Conservation (phyloP, 1,140 invertebrate species). For the Papilio xuthus region DNA sequence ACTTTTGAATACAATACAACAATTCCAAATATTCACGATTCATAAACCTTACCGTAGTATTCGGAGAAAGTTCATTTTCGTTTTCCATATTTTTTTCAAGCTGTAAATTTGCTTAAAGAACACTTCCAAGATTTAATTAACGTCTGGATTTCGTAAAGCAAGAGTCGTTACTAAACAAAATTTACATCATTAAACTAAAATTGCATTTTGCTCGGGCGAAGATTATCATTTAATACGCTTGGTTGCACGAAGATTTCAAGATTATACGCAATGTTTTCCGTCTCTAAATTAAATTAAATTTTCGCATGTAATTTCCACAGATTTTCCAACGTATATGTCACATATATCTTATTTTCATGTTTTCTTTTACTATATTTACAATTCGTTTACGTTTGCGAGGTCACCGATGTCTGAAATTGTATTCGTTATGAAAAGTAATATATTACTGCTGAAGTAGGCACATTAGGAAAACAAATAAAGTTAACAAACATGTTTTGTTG, state of each 20-base stretch:
- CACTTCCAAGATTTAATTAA: slow-evolving; percentile 43
- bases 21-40: slow-evolving; percentile 15
- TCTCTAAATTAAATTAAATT: slow-evolving; percentile 71
- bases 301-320: slow-evolving; percentile 60
- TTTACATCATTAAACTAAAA: slow-evolving; percentile 63
- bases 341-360: background rate
- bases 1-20: slow-evolving; percentile 10
- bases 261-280: slow-evolving; percentile 68
- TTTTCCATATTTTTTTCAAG: slow-evolving; percentile 44
- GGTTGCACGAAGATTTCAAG: slow-evolving; percentile 71
- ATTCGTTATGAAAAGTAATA: background rate
- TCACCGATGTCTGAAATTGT: slow-evolving; percentile 37
- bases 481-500: slow-evolving; percentile 2
- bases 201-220: slow-evolving; percentile 63
- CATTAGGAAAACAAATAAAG: background rate
- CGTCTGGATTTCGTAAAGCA: slow-evolving; percentile 60
- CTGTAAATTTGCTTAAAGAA: slow-evolving; percentile 33
- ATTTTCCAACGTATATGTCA: slow-evolving; percentile 54
- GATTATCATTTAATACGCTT: slow-evolving; percentile 74
- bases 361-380: background rate
- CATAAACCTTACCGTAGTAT: background rate
- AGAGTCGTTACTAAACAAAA: slow-evolving; percentile 62
- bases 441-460: slow-evolving; percentile 1
- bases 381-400: slow-evolving; percentile 39
- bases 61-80: slow-evolving; percentile 37